These are phyloP conservation scores for Podarcis raffonei DNA, from an alignment of 2,113 vertebrate species.

Conservation along the genomic window DNA sequence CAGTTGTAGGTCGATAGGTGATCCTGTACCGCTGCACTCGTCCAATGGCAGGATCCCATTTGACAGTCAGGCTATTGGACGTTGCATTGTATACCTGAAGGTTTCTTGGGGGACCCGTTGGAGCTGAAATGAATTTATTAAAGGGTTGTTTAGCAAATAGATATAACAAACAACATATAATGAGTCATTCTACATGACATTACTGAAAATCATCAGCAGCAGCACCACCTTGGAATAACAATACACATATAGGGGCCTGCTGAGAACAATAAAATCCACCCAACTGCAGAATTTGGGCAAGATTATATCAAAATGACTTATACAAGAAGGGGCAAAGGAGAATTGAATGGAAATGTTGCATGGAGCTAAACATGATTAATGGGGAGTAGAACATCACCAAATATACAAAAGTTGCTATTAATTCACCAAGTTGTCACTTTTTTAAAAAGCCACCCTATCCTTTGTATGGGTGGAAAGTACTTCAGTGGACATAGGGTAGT, in stretches of 20 bases:
- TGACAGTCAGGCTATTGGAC: conserved; percentile 84
- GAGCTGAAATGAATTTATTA: conserved; percentile 71
- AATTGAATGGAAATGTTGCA: conserved; percentile 31
- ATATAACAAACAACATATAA: not conserved
- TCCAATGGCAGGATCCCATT: conserved; percentile 91
- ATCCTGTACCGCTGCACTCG: conserved; percentile 89
- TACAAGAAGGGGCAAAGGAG: not conserved
- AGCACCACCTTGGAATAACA: not conserved
- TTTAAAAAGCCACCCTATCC: not conserved
- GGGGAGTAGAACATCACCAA: conserved; percentile 33
- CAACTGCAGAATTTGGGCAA: not conserved
- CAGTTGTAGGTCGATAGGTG: conserved; percentile 78
- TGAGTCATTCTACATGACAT: not conserved
- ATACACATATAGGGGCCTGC: not conserved
- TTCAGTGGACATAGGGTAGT: too few species aligned
- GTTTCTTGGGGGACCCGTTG: conserved; percentile 86
- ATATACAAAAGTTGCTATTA: conserved; percentile 36
- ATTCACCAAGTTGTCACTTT: not conserved
- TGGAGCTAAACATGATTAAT: conserved; percentile 36
- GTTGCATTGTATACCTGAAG: conserved; percentile 92
- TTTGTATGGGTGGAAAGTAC: not conserved
- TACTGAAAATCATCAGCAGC: too few species aligned
- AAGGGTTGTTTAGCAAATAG: not conserved
- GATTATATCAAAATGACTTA: not conserved
- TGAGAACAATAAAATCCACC: not conserved